Evolutionary conservation across 2,797 vertebrate species (phyloP).

Genomic region (Setipinna tenuifilis): DNA sequence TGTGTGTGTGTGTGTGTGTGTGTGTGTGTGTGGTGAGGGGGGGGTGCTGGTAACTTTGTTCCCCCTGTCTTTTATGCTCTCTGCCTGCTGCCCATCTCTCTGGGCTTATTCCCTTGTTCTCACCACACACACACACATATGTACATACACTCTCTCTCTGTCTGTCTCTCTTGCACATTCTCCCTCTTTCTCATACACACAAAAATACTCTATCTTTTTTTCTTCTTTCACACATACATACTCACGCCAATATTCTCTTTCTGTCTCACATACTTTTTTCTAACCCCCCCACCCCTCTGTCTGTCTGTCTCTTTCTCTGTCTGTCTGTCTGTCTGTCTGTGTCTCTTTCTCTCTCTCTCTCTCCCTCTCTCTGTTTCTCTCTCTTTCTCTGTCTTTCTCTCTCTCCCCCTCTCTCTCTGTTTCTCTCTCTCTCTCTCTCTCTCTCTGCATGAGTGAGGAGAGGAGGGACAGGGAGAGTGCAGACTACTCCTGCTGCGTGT

Average conservation of each 20-base stretch:
- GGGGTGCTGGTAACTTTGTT: background rate
- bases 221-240: no score
- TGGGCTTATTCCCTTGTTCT: background rate
- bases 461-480: slow-evolving; percentile 13
- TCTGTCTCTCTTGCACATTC: no score
- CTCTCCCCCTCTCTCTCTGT: background rate
- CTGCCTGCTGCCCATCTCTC: background rate
- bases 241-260: background rate
- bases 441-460: slow-evolving; percentile 12
- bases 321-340: background rate
- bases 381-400: background rate
- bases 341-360: background rate
- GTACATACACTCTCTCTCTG: no score
- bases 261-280: slow-evolving; percentile 24
- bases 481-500: background rate
- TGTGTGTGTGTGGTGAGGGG: no score
- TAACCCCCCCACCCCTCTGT: background rate
- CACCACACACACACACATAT: slow-evolving; percentile 13
- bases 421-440: background rate
- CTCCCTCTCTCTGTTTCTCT: background rate
- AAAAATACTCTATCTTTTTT: no score
- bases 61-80: background rate
- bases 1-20: no score
- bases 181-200: no score
- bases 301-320: background rate